phyloP scores from a whole-genome alignment of 2,888 invertebrate genomes.

The Athalia cordata region DNA sequence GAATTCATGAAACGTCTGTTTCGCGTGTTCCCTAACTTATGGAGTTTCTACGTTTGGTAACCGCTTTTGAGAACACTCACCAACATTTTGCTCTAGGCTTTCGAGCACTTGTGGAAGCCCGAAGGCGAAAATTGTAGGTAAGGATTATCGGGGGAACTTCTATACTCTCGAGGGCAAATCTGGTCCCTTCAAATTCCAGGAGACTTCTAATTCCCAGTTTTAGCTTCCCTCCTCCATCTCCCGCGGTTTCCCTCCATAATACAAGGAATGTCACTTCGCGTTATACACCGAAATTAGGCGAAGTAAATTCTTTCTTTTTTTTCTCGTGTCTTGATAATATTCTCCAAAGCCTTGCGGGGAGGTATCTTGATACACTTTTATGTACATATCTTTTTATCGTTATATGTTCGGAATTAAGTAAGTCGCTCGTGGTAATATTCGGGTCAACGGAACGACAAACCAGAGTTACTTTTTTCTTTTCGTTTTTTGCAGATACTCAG shows the following conservation, averaged over 20 bases:
- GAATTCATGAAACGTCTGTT: slow-evolving; percentile 10
- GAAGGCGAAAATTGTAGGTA: not conserved
- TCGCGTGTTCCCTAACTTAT: not conserved
- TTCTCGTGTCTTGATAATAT: too few species aligned
- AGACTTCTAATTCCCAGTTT: slow-evolving; percentile 12
- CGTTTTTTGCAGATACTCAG: not conserved
- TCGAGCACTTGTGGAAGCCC: not conserved
- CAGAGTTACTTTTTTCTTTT: not conserved
- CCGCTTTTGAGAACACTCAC: slow-evolving; percentile 10
- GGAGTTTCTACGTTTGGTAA: not conserved
- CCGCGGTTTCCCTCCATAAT: too few species aligned
- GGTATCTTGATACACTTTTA: too few species aligned
- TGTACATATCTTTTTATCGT: too few species aligned
- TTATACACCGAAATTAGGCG: not conserved
- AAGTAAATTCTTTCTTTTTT: not conserved
- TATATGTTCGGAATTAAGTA: not conserved
- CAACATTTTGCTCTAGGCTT: not conserved
- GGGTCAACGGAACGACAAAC: not conserved
- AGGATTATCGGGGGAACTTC: slow-evolving; percentile 6
- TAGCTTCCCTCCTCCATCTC: too few species aligned
- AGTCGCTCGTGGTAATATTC: not conserved
- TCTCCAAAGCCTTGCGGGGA: too few species aligned
- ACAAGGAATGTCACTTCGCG: too few species aligned
- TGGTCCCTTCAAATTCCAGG: not conserved
- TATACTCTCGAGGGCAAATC: not conserved